Evolutionary conservation across 2,888 invertebrate genomes (phyloP).

Genomic region (Microctonus brassicae): DNA sequence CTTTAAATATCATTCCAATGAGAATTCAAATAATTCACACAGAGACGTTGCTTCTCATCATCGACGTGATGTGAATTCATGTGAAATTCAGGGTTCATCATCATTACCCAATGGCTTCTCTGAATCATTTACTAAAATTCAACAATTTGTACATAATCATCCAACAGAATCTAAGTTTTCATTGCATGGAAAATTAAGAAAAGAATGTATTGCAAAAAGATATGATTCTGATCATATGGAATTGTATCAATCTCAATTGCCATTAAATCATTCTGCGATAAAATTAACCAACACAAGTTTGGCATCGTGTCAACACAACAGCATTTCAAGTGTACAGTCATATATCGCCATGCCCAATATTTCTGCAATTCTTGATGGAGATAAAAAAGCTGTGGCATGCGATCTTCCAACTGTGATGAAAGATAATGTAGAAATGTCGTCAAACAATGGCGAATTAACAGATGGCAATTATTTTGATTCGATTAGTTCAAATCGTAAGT

Average conservation of each 20-base stretch:
- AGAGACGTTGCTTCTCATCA: background rate
- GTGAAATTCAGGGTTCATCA: conserved; percentile 21
- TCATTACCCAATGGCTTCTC: background rate
- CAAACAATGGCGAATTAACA: background rate
- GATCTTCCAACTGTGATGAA: background rate
- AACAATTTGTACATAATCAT: background rate
- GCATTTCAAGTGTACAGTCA: background rate
- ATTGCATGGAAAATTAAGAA: background rate
- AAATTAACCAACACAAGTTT: background rate
- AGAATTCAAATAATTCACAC: conserved; percentile 30
- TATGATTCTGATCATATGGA: background rate
- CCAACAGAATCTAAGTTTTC: background rate
- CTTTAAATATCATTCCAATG: conserved; percentile 56
- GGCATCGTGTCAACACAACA: background rate
- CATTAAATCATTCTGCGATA: background rate
- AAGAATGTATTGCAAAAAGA: background rate
- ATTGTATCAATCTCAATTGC: background rate
- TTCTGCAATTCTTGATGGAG: background rate
- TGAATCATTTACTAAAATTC: background rate
- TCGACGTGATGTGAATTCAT: background rate
- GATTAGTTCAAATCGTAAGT: background rate
- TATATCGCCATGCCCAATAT: too few species aligned
- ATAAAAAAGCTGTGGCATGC: background rate
- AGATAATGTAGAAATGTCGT: background rate
- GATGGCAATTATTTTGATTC: background rate